A percentile compares a stretch with the other conserved stretches of the same genome.
Evolutionary conservation across 2,888 invertebrate genomes (phyloP).

Genomic region (Eristalinus sepulchralis): DNA sequence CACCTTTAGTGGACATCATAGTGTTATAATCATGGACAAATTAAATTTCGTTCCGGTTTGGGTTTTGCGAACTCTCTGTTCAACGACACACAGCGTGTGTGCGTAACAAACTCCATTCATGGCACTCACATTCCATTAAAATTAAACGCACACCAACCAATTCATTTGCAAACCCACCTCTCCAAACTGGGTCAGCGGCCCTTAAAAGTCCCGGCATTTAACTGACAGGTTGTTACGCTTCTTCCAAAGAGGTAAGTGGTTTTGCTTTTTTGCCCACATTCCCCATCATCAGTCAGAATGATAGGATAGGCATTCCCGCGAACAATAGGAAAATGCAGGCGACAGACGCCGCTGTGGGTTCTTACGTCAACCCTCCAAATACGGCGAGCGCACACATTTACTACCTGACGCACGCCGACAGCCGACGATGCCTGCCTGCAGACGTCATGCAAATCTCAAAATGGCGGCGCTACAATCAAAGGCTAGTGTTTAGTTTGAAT

Average conservation of each 20-base stretch:
- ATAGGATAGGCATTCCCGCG: conserved; percentile 17
- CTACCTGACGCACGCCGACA: conserved; percentile 35
- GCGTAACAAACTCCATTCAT: neutral
- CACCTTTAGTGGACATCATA: neutral
- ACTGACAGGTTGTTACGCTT: neutral
- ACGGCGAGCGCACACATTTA: conserved; percentile 14
- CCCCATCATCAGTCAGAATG: conserved; percentile 27
- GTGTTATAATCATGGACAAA: neutral
- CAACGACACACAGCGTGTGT: neutral
- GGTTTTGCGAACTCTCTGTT: neutral
- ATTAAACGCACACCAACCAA: neutral
- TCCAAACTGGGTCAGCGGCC: conserved; percentile 16
- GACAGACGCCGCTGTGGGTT: conserved; percentile 15
- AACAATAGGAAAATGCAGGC: conserved; percentile 29
- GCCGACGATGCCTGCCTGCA: conserved; percentile 8
- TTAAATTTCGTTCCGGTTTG: neutral
- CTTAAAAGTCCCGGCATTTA: conserved; percentile 10
- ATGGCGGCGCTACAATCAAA: conserved; percentile 52
- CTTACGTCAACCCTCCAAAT: conserved; percentile 57
- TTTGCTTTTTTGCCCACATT: neutral
- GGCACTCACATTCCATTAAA: neutral
- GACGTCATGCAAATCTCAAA: conserved; percentile 30
- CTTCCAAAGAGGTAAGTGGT: conserved; percentile 15
- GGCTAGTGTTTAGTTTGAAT: neutral
- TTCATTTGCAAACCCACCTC: neutral